Conservation (phyloP, 2,888 invertebrate species). For the Tinea semifulvella region DNA sequence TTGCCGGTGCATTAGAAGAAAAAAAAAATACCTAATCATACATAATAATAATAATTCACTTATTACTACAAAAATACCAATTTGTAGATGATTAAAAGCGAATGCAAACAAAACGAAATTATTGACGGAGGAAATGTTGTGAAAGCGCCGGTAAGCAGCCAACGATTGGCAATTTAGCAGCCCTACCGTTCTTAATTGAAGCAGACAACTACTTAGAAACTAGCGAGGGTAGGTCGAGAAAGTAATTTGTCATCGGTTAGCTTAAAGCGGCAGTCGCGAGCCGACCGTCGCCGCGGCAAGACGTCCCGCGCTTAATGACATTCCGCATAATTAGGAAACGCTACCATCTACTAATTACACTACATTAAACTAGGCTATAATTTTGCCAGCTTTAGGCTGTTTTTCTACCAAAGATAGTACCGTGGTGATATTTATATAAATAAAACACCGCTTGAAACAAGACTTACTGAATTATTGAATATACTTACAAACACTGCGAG, state of each 20-base stretch:
- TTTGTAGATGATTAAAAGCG: conserved; percentile 4
- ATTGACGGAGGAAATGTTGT: conserved; percentile 10
- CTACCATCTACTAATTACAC: conserved; percentile 61
- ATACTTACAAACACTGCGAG: too few species aligned
- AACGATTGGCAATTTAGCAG: conserved; percentile 27
- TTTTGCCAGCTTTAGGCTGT: conserved; percentile 36
- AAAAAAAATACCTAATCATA: too few species aligned
- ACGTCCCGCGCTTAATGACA: conserved; percentile 55
- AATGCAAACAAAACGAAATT: conserved; percentile 11
- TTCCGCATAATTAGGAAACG: conserved; percentile 59
- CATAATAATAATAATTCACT: too few species aligned
- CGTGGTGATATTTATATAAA: too few species aligned
- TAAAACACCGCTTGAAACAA: too few species aligned
- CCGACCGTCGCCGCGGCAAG: conserved; percentile 36
- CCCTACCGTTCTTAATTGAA: conserved; percentile 59
- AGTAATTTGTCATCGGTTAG: conserved; percentile 65
- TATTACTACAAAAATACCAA: too few species aligned
- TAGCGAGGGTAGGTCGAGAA: conserved; percentile 49
- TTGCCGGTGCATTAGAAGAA: too few species aligned
- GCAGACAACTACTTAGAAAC: conserved; percentile 55
- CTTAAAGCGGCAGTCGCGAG: conserved; percentile 29
- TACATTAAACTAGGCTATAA: conserved; percentile 58
- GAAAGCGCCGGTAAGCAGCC: conserved; percentile 45
- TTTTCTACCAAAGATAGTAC: too few species aligned
- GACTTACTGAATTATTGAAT: too few species aligned